These are phyloP conservation scores for Tachina fera DNA, from an alignment of 2,888 invertebrate species.

Conservation along the genomic window DNA sequence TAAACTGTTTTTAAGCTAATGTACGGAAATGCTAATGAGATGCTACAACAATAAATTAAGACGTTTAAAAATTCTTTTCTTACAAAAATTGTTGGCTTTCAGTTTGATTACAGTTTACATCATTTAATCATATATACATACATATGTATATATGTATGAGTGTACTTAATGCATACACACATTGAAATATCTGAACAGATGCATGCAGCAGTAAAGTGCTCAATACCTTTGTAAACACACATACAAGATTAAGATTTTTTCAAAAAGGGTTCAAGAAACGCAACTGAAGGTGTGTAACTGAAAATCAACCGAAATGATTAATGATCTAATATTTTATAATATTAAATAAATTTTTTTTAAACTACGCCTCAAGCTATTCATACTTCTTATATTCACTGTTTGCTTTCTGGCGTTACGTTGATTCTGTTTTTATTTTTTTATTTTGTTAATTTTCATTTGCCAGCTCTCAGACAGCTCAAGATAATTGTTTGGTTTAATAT, in stretches of 20 bases:
- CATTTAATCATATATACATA: not conserved
- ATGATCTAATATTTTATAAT: slow-evolving; percentile 69
- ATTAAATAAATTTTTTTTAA: slow-evolving; percentile 44
- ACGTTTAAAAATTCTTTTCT: slow-evolving; percentile 41
- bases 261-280: not conserved
- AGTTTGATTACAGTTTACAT: slow-evolving; percentile 53
- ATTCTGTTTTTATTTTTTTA: slow-evolving; percentile 24
- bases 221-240: not conserved
- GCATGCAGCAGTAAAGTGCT: not conserved
- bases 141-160: no score
- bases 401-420: slow-evolving; percentile 25
- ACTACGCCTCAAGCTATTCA: slow-evolving; percentile 54
- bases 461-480: slow-evolving; percentile 5
- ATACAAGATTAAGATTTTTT: slow-evolving; percentile 10
- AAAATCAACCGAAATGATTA: slow-evolving; percentile 62
- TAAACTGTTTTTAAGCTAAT: slow-evolving; percentile 59
- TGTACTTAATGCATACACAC: no score
- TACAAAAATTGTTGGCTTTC: slow-evolving; percentile 18
- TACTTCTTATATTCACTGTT: slow-evolving; percentile 40
- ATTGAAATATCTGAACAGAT: not conserved
- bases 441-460: not conserved
- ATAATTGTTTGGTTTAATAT: slow-evolving; percentile 59
- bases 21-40: slow-evolving; percentile 57
- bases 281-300: slow-evolving; percentile 21
- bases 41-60: slow-evolving; percentile 50